Evolutionary conservation across 2,113 vertebrate species (phyloP).

Genomic region (Baryphthengus martii): DNA sequence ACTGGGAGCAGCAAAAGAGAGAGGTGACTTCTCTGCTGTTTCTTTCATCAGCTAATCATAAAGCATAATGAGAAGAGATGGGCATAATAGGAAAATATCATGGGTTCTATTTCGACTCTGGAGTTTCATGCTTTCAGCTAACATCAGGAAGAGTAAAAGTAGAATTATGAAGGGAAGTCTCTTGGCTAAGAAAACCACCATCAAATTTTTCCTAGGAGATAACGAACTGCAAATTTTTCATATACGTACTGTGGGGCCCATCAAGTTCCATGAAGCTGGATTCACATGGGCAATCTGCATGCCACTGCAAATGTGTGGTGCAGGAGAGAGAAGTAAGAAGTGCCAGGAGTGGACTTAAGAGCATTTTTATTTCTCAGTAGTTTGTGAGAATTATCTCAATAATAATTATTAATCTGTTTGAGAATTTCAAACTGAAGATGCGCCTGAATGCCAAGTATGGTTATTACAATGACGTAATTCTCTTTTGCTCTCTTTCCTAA

Average conservation of each 20-base stretch:
- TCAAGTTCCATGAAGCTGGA: neutral
- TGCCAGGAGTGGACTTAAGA: neutral
- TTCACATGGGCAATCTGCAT: neutral
- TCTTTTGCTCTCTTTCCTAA: neutral
- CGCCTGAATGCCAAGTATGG: neutral
- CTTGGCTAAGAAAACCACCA: neutral
- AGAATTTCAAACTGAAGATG: neutral
- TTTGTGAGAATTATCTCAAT: neutral
- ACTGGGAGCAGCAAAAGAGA: neutral
- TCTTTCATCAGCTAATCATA: neutral
- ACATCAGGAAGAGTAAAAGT: neutral
- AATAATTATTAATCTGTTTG: neutral
- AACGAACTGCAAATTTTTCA: neutral
- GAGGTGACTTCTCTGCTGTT: neutral
- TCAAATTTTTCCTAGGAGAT: neutral
- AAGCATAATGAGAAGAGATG: neutral
- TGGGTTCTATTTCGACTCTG: neutral
- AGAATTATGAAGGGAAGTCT: neutral
- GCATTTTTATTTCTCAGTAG: neutral
- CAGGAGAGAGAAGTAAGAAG: neutral
- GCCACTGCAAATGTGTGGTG: neutral
- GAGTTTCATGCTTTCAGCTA: neutral
- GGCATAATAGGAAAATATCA: neutral
- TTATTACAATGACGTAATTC: neutral
- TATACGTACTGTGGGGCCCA: neutral